Evolutionary conservation across 2,888 invertebrate species (phyloP).

Genomic region (Pammene fasciana): DNA sequence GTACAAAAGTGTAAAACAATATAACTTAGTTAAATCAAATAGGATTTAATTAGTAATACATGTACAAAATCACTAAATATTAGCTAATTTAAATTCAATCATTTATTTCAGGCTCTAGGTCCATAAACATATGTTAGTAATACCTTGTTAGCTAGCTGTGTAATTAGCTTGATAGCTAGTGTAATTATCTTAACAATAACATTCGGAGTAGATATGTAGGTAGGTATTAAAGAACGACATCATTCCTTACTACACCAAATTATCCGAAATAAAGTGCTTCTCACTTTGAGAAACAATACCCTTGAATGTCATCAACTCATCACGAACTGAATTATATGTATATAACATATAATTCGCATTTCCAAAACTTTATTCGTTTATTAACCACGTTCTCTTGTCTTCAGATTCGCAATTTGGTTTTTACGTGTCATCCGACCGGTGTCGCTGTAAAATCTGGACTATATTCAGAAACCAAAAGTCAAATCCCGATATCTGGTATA

Average conservation of each 20-base stretch:
- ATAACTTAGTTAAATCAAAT: too few species aligned
- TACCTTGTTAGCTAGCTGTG: too few species aligned
- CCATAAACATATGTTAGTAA: too few species aligned
- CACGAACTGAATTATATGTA: too few species aligned
- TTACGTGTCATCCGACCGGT: slow-evolving; percentile 28
- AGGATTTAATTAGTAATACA: too few species aligned
- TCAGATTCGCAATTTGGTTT: slow-evolving; percentile 34
- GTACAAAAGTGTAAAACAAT: too few species aligned
- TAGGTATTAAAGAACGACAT: background rate
- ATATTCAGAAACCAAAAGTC: background rate
- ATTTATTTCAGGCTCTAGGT: too few species aligned
- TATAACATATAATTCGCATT: slow-evolving; percentile 7
- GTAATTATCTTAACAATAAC: too few species aligned
- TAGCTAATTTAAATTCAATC: too few species aligned
- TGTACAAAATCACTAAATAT: too few species aligned
- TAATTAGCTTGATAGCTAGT: too few species aligned
- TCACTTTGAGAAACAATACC: background rate
- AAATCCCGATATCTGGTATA: background rate
- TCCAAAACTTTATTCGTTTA: slow-evolving; percentile 10
- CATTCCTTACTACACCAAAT: background rate
- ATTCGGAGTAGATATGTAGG: too few species aligned
- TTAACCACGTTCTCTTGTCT: slow-evolving; percentile 18
- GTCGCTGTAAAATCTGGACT: slow-evolving; percentile 1
- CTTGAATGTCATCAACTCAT: slow-evolving; percentile 16
- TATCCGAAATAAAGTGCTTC: background rate